These are phyloP conservation scores for Marisa cornuarietis DNA, from an alignment of 1,140 invertebrate species.

Conservation along the genomic window DNA sequence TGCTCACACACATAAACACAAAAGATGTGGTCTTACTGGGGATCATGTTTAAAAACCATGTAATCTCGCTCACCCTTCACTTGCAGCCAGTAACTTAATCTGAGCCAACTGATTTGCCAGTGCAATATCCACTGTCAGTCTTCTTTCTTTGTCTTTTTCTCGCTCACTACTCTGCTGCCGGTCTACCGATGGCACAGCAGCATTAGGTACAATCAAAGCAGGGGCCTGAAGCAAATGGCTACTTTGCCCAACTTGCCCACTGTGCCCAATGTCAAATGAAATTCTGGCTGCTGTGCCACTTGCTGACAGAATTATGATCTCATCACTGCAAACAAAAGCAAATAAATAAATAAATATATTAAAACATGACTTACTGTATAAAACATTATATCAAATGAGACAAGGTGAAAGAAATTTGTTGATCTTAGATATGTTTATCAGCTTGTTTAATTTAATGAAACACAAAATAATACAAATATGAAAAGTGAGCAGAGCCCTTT, in stretches of 20 bases:
- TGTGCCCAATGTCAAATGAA: constrained; percentile 52
- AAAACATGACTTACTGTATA: neutral
- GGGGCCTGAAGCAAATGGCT: neutral
- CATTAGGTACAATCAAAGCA: neutral
- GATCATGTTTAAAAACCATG: neutral
- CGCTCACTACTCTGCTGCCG: constrained; percentile 37
- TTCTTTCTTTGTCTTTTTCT: constrained; percentile 56
- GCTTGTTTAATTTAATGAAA: too few relatives aligned
- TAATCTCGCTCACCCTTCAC: constrained; percentile 28
- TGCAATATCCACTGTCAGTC: constrained; percentile 59
- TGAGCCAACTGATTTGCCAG: constrained; percentile 56
- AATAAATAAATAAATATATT: neutral
- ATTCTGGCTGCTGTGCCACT: constrained; percentile 92
- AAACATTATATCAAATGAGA: too few relatives aligned
- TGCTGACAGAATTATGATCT: constrained; percentile 92
- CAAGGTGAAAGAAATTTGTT: too few relatives aligned
- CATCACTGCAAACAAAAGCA: constrained; percentile 76
- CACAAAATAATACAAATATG: neutral
- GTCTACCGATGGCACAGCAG: neutral
- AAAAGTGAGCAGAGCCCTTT: neutral
- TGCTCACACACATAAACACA: neutral
- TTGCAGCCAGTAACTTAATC: constrained; percentile 16
- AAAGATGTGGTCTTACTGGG: neutral
- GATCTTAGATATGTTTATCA: too few relatives aligned
- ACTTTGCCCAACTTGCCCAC: constrained; percentile 13